Evolutionary conservation across 23 tunicate species (phyloP), one percentile per base, ranked within the genome.

Genomic region (Halocynthia aurantium): DNA sequence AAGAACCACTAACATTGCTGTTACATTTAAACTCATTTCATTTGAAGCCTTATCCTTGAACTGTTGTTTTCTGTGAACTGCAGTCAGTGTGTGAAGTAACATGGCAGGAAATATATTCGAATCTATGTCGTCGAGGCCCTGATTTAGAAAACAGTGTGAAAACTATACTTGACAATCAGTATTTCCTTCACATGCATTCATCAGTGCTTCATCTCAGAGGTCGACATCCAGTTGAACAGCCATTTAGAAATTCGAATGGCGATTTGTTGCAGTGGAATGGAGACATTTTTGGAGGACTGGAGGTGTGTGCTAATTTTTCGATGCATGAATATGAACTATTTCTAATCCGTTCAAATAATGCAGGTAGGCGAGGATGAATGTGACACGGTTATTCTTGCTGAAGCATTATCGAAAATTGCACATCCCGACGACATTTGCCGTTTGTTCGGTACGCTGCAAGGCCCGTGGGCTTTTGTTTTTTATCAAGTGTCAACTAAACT

Each of bases 231-330:
- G 53, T 50, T 8, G 12, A 51, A 66, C 99, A 94, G 65, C 99
- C 99, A 8, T 55, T 54, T 20, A 64, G 50, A 11, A 40, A 76
- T 73, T 67, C 31, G 20, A 21, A 70, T 70, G 84, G 86, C 5
- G 82, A 86, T 68, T 21, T 94, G 11, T 71, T 94, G 22, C 75
- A 80, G 21, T 94, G 85, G 86, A 94, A 88, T 81, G 99, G 99
- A 21, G 99, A 94, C 68, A 56, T 94, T 6, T 94, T 80, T 74
- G 88, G 67, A 73, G 98, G 98, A n/a, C 11, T 82, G 8, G 78
- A 86, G 81, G 98, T 92, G 8, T 92, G 8, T 11, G 52, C 12
- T 72, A 0, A 69, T 69, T 22, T 18, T 1, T 69, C 2, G 4
- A 31, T 31, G 44, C 44, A 31, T 31, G 44, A 31, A 58, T 4